Evolutionary conservation across 2,113 vertebrate species (phyloP).

Genomic region (Pitta sordida): DNA sequence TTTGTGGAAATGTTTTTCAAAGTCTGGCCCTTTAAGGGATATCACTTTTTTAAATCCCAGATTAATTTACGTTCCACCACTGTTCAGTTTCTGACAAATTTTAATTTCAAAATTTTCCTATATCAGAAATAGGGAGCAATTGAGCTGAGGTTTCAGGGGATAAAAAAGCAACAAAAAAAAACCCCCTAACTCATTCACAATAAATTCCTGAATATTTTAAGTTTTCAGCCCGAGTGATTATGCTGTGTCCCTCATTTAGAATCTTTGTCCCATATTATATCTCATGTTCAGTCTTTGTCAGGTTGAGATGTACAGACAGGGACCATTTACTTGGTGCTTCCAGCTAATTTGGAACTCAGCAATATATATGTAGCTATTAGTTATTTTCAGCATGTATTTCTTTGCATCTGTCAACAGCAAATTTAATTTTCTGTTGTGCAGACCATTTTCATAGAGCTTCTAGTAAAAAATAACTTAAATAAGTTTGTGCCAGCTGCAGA

Average conservation of each 20-base stretch:
- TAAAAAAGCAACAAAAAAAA: neutral
- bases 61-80: neutral
- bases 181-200: neutral
- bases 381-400: slow-evolving; percentile 21
- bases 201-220: neutral
- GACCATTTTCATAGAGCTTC: neutral
- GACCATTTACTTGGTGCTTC: neutral
- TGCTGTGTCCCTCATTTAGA: neutral
- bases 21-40: neutral
- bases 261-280: neutral
- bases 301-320: neutral
- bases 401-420: slow-evolving; percentile 20
- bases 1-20: neutral
- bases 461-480: slow-evolving; percentile 27
- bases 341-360: slow-evolving; percentile 24
- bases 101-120: neutral
- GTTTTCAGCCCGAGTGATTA: neutral
- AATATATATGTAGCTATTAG: neutral
- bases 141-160: neutral
- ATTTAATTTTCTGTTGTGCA: slow-evolving; percentile 28
- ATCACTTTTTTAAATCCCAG: neutral
- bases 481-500: slow-evolving; percentile 13
- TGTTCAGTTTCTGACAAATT: neutral
- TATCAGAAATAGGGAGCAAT: neutral
- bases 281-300: neutral